Evolutionary conservation across 2,797 vertebrate species (phyloP), one percentile per base, ranked within the genome.

Genomic region (Glyptemys insculpta): DNA sequence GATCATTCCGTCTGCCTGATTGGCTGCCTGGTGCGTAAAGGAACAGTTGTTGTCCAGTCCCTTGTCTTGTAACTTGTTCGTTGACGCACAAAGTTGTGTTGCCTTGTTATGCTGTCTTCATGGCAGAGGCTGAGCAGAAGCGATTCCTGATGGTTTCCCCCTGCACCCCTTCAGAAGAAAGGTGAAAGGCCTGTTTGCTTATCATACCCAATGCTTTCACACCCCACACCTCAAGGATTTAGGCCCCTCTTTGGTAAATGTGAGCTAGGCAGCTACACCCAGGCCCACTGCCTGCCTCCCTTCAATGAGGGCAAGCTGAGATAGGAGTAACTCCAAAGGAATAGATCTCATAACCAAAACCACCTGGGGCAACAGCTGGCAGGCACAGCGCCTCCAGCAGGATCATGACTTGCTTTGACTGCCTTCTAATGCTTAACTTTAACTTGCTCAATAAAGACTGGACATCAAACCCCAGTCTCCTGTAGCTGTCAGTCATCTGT

Each of bases 351-450:
- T 29, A 59, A 47, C 14, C 56, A 83, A 79, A 25, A 79, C 8
- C 53, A 41, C 83, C n/a, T 65, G 21, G 59, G 34, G 12, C 3
- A 12, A 7, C 12, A 47, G 83, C 52, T 37, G 80, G 79, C 29
- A 19, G 87, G 27, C 83, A 92, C 50, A 50, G 91, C 76, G 3
- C 52, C 37, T 53, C 87, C 37, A 2, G 87, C 37, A 83, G 76
- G 0, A 1, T 1, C 29, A 4, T 11, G 1, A 9, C 59, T 79
- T 53, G 57, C 3, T 2, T 54, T 68, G 84, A 0, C 86, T 76
- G 62, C 76, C 84, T 72, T 52, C 1, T 56, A 79, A 50, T 59
- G 52, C 10, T 59, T 74, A 78, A 47, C 74, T 87, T 86, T 57
- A 14, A 54, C 53, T 82, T 91, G 91, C 92, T 76, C 37, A 27